Percentiles rank a stretch among this genome's conserved stretches.
Evolutionary conservation across 2,888 invertebrate genomes (phyloP).

Genomic region (Laothoe populi): DNA sequence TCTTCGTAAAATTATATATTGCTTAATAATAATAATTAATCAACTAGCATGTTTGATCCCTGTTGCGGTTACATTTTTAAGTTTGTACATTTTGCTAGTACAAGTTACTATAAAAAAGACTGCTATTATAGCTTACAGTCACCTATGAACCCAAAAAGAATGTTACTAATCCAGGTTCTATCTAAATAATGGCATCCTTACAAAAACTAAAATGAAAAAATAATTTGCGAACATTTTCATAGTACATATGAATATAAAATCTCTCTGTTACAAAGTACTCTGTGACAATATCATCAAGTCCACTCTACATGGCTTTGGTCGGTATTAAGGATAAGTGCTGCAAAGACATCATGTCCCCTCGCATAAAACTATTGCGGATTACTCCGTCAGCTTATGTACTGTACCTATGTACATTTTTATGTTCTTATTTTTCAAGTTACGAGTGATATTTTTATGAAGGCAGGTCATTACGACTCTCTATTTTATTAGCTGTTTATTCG

Average conservation of each 20-base stretch:
- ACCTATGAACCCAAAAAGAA: too few relatives aligned
- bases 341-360: conserved; percentile 50
- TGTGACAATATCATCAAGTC: conserved; percentile 33
- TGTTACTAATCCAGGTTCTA: neutral
- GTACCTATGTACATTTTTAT: conserved; percentile 38
- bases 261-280: conserved; percentile 27
- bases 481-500: neutral
- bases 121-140: too few relatives aligned
- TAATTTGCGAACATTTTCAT: neutral
- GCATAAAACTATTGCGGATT: conserved; percentile 54
- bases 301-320: conserved; percentile 53
- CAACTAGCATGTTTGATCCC: too few relatives aligned
- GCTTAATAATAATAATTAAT: too few relatives aligned
- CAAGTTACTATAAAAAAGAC: too few relatives aligned
- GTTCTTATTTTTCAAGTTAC: conserved; percentile 32
- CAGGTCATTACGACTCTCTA: neutral
- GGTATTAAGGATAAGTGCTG: conserved; percentile 57
- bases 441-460: conserved; percentile 14
- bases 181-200: neutral
- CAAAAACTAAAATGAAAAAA: neutral
- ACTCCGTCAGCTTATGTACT: conserved; percentile 48
- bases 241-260: neutral
- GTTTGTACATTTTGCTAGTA: too few relatives aligned
- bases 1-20: too few relatives aligned
- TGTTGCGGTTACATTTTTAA: too few relatives aligned